Base-by-base conservation (phyloP, 2,797 vertebrate species). In the Odontamblyopus rebecca region DNA sequence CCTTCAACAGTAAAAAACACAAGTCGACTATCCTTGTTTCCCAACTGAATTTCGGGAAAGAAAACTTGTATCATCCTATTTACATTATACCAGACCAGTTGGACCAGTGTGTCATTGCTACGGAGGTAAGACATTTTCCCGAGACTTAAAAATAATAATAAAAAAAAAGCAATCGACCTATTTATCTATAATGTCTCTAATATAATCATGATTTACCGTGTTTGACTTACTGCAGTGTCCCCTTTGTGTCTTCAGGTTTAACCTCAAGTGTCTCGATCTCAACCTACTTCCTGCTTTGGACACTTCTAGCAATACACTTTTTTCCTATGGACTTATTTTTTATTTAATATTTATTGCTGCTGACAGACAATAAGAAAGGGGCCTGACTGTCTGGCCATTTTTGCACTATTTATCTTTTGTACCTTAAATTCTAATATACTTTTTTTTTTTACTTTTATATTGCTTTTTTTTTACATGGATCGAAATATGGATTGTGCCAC, bases 291-390 rank as follows among this genome's bases (percentile, higher is more conserved):
- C 75, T 75, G 76, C 85, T 71, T 65, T 63, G 74, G 79, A 88
- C 77, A 79, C 56, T 69, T 80, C 67, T 38, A 77, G 80, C 84
- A 71, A 79, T 89, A 84, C 85, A 89, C 85, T 77, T 87, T 81
- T 23, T 80, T 83, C 11, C 77, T 66, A 81, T 85, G 80, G 76
- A 85, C 77, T 63, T 80, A 73, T 80, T 89, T 61, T 67, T 86
- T 86, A 93, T 93, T 93, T 94, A 91, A 82, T 93, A 93, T 93
- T 94, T 93, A 94, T 94, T 92, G 67, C 85, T 89, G 90, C 91
- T 93, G 91, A 94, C 84, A 82, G 64, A 41, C 35, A 88, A 73
- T 73, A 69, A 72, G 35, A 23, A 61, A 85, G 48, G 79, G 77
- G 77, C 80, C 64, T 81, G 87, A 84, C 13, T 83, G 83, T 85